Conservation (phyloP, 2,797 vertebrate genomes). For the Megaceryle alcyon region DNA sequence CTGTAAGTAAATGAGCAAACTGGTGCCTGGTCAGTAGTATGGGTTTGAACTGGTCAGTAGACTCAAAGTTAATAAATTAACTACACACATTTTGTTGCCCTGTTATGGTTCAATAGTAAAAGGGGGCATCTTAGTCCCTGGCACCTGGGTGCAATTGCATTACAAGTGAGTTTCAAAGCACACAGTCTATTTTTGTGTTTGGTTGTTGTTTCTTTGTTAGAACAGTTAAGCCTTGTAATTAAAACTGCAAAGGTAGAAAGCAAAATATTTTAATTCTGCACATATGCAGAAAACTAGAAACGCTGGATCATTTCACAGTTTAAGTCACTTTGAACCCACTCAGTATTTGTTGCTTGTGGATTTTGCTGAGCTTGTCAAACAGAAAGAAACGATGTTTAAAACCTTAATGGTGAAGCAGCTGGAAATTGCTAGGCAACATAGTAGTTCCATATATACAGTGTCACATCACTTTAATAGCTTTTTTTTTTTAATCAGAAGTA, state of each 20-base stretch:
- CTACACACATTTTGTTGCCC: neutral
- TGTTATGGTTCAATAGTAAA: neutral
- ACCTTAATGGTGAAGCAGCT: conserved; percentile 6
- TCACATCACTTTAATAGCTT: neutral
- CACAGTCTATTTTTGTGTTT: neutral
- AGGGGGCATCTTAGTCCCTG: neutral
- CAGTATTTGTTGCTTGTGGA: neutral
- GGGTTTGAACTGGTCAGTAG: neutral
- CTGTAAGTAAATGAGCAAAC: neutral
- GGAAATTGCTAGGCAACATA: conserved; percentile 7
- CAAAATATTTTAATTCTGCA: neutral
- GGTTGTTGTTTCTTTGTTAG: neutral
- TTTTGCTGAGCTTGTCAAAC: conserved; percentile 47
- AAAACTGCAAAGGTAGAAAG: neutral
- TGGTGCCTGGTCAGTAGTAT: neutral
- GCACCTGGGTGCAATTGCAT: neutral
- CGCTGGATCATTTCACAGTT: neutral
- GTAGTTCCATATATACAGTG: neutral
- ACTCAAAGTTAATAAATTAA: neutral
- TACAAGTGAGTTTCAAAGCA: neutral
- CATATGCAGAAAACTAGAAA: neutral
- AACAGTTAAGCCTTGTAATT: neutral
- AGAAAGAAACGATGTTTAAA: neutral
- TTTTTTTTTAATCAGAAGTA: neutral
- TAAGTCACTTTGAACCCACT: neutral